These are phyloP conservation scores for Polypedilum vanderplanki DNA, from an alignment of 1,140 invertebrate genomes.

Conservation along the genomic window DNA sequence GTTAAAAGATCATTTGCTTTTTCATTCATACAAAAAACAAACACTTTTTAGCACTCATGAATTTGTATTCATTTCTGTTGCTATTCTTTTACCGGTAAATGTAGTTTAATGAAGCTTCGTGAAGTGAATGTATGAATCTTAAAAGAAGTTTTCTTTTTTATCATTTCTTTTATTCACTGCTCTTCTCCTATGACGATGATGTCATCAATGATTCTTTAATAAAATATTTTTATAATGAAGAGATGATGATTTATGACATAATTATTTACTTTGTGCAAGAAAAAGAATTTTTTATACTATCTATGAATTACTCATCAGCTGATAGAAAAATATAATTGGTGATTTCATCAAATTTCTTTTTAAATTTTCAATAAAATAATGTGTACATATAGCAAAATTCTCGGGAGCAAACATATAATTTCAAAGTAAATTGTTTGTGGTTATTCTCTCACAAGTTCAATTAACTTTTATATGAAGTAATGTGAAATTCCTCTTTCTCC, in stretches of 20 bases:
- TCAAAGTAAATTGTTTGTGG: too few species aligned
- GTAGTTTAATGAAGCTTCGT: neutral
- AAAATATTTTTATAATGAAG: neutral
- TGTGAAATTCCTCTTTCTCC: neutral
- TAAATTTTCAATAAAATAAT: too few species aligned
- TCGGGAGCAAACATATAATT: too few species aligned
- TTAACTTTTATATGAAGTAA: neutral
- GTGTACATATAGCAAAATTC: too few species aligned
- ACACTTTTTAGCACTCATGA: neutral
- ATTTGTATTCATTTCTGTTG: too few species aligned
- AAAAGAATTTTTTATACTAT: too few species aligned
- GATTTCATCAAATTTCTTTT: too few species aligned
- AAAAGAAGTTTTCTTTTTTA: neutral
- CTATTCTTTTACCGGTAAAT: neutral
- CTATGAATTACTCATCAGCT: too few species aligned
- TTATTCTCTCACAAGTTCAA: neutral
- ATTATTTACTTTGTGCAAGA: too few species aligned
- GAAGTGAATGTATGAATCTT: neutral
- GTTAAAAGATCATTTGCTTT: neutral
- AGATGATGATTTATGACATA: too few species aligned
- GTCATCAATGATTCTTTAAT: slow-evolving; percentile 2
- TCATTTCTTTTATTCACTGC: neutral
- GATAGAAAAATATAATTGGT: too few species aligned
- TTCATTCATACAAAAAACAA: neutral
- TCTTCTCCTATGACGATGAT: neutral